Conservation (phyloP, 2,888 invertebrate genomes). For the Cistogaster globosa region DNA sequence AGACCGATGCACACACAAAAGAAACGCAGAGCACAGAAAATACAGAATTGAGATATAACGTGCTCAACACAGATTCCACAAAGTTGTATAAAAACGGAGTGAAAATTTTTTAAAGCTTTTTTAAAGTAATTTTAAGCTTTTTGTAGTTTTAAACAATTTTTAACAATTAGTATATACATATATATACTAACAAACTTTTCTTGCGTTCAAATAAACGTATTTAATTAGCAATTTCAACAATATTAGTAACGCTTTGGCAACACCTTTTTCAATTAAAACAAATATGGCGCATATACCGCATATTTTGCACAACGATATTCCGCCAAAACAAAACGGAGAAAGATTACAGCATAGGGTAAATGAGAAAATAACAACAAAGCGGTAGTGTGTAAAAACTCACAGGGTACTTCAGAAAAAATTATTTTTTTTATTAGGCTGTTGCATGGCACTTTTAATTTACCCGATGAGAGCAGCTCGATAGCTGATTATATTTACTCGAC, state of each 20-base stretch:
- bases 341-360: conserved; percentile 6
- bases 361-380: conserved; percentile 32
- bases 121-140: no score
- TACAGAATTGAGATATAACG: conserved; percentile 56
- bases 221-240: no score
- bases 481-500: no score
- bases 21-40: conserved; percentile 47
- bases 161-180: no score
- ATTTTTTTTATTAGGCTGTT: no score
- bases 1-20: conserved; percentile 51
- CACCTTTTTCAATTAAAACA: conserved; percentile 41
- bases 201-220: neutral
- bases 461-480: no score
- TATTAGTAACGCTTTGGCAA: conserved; percentile 15
- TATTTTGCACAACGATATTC: conserved; percentile 45
- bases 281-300: conserved; percentile 65
- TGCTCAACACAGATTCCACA: conserved; percentile 26
- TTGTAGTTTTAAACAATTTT: no score
- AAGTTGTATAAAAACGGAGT: conserved; percentile 54
- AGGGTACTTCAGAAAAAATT: neutral
- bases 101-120: neutral
- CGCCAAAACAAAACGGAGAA: conserved; percentile 67
- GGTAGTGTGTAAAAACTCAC: neutral
- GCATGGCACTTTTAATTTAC: no score
- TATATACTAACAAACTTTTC: no score